A percentile compares a stretch with the other conserved stretches of the same genome.
phyloP scores from a whole-genome alignment of 2,888 invertebrate species.

The Sepioteuthis lessoniana region DNA sequence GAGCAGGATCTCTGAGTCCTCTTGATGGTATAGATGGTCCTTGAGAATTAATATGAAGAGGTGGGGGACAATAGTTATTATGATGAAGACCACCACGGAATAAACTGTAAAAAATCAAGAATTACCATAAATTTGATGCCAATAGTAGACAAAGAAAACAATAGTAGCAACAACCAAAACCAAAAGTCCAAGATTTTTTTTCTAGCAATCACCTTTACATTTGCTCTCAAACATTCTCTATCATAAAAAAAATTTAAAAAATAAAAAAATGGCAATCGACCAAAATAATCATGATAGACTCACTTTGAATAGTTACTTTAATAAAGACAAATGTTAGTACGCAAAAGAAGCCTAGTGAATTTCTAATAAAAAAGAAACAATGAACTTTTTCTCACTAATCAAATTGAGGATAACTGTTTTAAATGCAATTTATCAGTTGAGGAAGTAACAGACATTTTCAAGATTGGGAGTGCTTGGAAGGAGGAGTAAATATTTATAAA shows the following conservation, averaged over 20 bases:
- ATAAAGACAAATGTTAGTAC: neutral
- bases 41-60: slow-evolving; percentile 14
- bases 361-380: neutral
- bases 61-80: neutral
- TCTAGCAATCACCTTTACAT: neutral
- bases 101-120: slow-evolving; percentile 41
- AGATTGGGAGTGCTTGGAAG: neutral
- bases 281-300: neutral
- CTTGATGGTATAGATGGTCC: slow-evolving; percentile 26
- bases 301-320: neutral
- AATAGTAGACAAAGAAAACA: neutral
- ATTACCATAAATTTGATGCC: neutral
- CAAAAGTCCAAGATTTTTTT: neutral
- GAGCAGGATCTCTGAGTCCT: neutral
- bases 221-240: neutral
- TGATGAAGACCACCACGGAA: slow-evolving; percentile 17
- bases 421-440: too few relatives aligned
- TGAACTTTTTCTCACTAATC: neutral
- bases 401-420: neutral
- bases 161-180: neutral
- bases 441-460: neutral
- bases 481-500: neutral
- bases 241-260: neutral
- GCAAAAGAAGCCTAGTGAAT: neutral
- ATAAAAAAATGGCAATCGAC: neutral